phyloP scores from a whole-genome alignment of 1,140 invertebrate genomes.

The Leptestheria dahalacensis region DNA sequence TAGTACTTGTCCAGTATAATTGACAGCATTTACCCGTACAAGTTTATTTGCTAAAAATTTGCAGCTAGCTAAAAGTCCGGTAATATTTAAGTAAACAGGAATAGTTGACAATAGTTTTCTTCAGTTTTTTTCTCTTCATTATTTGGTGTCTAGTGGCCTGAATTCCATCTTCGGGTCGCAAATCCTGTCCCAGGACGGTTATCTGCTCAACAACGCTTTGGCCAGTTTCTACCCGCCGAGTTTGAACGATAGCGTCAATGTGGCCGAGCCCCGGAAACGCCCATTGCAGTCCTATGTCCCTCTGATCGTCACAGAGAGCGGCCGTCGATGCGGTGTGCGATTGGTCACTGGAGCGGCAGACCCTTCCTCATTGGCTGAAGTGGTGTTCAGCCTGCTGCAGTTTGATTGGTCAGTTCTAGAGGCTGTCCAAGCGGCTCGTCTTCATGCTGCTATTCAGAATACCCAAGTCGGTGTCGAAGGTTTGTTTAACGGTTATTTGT shows the following conservation, averaged over 20 bases:
- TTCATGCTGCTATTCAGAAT: conserved; percentile 6
- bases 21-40: not conserved
- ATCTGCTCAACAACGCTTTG: conserved; percentile 29
- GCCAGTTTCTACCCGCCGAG: conserved; percentile 14
- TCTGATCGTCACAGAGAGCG: conserved; percentile 27
- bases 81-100: not conserved
- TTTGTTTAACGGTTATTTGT: too few species aligned
- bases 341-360: conserved; percentile 25
- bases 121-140: not conserved
- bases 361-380: conserved; percentile 26
- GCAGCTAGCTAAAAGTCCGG: not conserved
- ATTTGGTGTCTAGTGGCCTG: conserved; percentile 30
- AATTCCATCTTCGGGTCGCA: conserved; percentile 35
- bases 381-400: conserved; percentile 25
- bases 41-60: not conserved
- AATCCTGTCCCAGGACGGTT: conserved; percentile 31
- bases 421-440: conserved; percentile 24
- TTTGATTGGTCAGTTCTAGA: conserved; percentile 24
- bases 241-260: conserved; percentile 11
- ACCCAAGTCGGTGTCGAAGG: conserved; percentile 4
- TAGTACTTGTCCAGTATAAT: not conserved
- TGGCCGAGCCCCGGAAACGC: conserved; percentile 17
- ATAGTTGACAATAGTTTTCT: not conserved
- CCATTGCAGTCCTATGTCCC: conserved; percentile 23
- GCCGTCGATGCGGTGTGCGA: conserved; percentile 28